Evolutionary conservation across 2,888 invertebrate genomes (phyloP).

Genomic region (Scaptodrosophila latifasciaeformis): DNA sequence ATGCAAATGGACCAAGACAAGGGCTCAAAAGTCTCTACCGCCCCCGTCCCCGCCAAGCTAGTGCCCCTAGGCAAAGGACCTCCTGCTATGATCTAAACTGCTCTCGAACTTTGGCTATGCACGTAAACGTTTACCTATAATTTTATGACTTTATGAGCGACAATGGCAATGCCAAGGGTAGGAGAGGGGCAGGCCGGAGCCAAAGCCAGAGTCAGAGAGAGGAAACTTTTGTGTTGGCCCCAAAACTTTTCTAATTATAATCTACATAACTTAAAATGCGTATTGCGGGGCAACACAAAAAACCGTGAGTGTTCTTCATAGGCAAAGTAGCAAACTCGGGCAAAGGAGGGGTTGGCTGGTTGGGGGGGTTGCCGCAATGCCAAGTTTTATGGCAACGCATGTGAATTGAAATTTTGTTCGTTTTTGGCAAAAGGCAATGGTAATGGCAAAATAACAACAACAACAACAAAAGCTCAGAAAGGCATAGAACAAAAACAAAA

Average conservation of each 20-base stretch:
- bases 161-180: background rate
- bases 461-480: too few species aligned
- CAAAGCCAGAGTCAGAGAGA: conserved; percentile 22
- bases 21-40: too few species aligned
- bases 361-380: conserved; percentile 47
- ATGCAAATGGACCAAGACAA: conserved; percentile 33
- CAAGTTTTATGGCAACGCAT: conserved; percentile 53
- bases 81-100: too few species aligned
- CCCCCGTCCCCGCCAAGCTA: background rate
- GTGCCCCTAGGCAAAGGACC: too few species aligned
- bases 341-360: too few species aligned
- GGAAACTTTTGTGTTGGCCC: background rate
- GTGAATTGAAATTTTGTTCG: conserved; percentile 60
- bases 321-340: background rate
- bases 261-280: conserved; percentile 68
- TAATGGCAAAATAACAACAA: too few species aligned
- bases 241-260: conserved; percentile 65
- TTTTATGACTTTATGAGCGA: conserved; percentile 59
- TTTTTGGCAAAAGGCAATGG: background rate
- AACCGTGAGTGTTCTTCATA: background rate
- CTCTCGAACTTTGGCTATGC: conserved; percentile 32
- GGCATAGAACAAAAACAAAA: background rate
- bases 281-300: conserved; percentile 17
- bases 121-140: conserved; percentile 69
- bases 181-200: conserved; percentile 14